Base-by-base conservation (phyloP, 2,888 invertebrate species). In the Danaus chrysippus region DNA sequence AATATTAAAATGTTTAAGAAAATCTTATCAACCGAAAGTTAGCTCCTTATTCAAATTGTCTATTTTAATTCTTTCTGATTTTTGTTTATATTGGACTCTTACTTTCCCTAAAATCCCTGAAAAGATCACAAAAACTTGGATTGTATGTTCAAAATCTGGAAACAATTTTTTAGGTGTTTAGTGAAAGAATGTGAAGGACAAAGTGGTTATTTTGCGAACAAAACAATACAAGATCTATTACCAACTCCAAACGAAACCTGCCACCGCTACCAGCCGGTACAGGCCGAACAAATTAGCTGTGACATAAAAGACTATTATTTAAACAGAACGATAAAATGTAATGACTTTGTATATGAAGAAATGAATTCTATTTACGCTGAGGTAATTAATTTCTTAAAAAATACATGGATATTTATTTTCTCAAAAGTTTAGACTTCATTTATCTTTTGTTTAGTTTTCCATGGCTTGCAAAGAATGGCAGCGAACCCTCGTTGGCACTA, bases 401-500 rank as follows among this genome's bases (percentile, higher is more conserved):
- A 34, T 34, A 6, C 23, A 34, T 34, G 23, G 23, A 34, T 5
- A 34, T 34, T 34, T 34, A 34, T 34, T 34, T 34, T 34, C 6
- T 34, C 23, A 5, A 34, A 34, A 34, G 8, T 34, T 34, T 34
- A 3, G 23, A 3, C 0, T 34, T 34, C 10, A 41, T 19, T 54
- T 17, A 41, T 3, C 49, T 6, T 44, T 46, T 57, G 81, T 79
- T 10, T 81, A 95, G 95, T 95, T 93, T 83, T 80, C 86, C 69
- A 79, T 95, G 66, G 93, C 92, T 13, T 95, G 95, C 72, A 92
- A 92, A 58, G 91, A 93, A 75, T 95, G 95, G 95, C 93, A 93
- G 84, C 87, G 95, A 65, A 92, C 95, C 0, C 76, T 96, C 77
- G 93, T 95, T 60, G 96, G 96, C 46, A 94, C 95, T 10, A 89